Evolutionary conservation across 2,888 invertebrate genomes (phyloP).

Genomic region (Creontiades dilutus): DNA sequence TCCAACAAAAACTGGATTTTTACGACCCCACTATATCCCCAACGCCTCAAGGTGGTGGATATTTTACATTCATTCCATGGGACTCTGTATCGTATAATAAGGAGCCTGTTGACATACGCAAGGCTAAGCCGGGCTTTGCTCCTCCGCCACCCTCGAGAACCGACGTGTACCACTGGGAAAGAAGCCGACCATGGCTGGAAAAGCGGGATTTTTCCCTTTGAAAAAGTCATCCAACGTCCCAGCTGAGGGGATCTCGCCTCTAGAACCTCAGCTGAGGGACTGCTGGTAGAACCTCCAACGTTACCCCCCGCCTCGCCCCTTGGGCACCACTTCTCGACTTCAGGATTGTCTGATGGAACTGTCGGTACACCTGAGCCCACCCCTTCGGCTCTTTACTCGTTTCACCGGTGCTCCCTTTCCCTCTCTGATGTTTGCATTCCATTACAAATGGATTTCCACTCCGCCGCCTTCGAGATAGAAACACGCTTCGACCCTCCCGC

Average conservation of each 20-base stretch:
- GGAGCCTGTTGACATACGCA: constrained; percentile 32
- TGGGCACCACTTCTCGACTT: constrained; percentile 16
- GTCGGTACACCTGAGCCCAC: constrained; percentile 52
- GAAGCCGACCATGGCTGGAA: background rate
- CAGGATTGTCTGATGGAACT: constrained; percentile 53
- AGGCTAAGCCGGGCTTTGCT: constrained; percentile 10
- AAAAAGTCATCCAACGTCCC: constrained; percentile 8
- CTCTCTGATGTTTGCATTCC: constrained; percentile 68
- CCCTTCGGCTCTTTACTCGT: background rate
- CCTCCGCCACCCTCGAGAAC: background rate
- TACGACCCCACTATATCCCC: constrained; percentile 5
- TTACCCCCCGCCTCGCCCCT: background rate
- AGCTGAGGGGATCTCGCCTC: background rate
- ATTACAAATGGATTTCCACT: constrained; percentile 71
- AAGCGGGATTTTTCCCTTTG: background rate
- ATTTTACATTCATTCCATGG: constrained; percentile 7
- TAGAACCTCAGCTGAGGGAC: background rate
- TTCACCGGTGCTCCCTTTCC: constrained; percentile 29
- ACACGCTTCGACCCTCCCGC: constrained; percentile 56
- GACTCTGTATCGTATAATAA: constrained; percentile 15
- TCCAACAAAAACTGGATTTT: constrained; percentile 9
- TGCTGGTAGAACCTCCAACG: background rate
- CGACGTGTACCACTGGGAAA: background rate
- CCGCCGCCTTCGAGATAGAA: constrained; percentile 60
- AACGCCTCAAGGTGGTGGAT: background rate